phyloP scores from a whole-genome alignment of 2,113 vertebrate species.

The Dromas ardeola region DNA sequence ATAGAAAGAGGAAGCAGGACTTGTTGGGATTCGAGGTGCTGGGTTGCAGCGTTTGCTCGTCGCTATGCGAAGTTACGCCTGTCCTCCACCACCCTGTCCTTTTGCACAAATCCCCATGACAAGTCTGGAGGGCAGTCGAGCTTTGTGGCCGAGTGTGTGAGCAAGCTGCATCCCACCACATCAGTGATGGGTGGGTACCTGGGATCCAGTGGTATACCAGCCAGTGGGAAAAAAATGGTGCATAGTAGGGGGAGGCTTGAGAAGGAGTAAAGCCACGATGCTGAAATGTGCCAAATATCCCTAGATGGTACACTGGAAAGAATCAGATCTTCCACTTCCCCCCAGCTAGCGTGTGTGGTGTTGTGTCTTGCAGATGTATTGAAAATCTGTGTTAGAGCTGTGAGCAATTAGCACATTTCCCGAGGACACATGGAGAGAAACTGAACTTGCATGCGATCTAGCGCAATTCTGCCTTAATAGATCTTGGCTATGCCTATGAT shows the following conservation, averaged over 20 bases:
- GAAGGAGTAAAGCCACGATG: background rate
- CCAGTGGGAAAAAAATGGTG: background rate
- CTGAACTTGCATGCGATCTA: constrained; percentile 14
- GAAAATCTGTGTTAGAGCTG: constrained; percentile 40
- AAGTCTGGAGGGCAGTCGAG: fast-evolving
- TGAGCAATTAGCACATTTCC: constrained; percentile 55
- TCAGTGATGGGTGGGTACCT: background rate
- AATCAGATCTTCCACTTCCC: background rate
- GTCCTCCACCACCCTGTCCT: background rate
- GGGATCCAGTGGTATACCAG: background rate
- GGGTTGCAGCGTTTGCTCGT: background rate
- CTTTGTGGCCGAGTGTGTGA: background rate
- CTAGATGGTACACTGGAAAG: background rate
- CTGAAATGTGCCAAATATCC: background rate
- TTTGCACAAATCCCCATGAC: fast-evolving
- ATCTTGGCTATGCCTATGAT: background rate
- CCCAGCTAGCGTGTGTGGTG: background rate
- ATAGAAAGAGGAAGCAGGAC: background rate
- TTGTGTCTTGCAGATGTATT: constrained; percentile 29
- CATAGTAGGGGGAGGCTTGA: background rate
- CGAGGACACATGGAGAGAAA: background rate
- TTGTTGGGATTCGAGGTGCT: background rate
- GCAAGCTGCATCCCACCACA: background rate
- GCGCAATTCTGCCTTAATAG: background rate
- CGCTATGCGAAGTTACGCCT: fast-evolving